phyloP scores from a whole-genome alignment of 2,113 vertebrate species.

The Etia nguti region DNA sequence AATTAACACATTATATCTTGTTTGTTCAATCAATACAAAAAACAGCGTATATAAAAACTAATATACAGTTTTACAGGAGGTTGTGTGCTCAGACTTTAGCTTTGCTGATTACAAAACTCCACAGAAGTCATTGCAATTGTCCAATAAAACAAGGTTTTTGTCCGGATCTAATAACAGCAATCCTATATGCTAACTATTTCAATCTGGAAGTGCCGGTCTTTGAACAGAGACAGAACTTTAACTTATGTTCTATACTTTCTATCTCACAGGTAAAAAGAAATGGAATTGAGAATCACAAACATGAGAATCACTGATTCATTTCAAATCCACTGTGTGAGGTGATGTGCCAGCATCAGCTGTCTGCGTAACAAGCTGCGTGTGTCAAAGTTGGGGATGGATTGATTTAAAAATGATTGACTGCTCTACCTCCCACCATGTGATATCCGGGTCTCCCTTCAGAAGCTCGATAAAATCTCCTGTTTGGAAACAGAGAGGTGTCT shows the following conservation, averaged over 20 bases:
- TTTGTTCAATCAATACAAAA: background rate
- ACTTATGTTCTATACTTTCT: background rate
- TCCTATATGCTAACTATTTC: background rate
- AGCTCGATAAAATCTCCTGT: constrained; percentile 91
- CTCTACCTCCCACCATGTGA: constrained; percentile 92
- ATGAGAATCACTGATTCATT: background rate
- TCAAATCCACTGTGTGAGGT: background rate
- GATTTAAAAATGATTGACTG: background rate
- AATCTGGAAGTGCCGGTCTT: background rate
- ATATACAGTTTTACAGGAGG: background rate
- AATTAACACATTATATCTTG: background rate
- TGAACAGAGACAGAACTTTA: background rate
- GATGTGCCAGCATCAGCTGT: background rate
- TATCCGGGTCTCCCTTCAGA: constrained; percentile 88
- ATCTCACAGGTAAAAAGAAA: background rate
- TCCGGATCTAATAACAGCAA: background rate
- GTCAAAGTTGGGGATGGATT: background rate
- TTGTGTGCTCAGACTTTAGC: background rate
- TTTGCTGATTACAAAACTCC: background rate
- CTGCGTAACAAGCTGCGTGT: background rate
- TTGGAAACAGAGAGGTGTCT: constrained; percentile 84
- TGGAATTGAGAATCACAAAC: background rate
- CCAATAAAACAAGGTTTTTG: background rate
- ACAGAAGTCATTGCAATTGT: background rate
- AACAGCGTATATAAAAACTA: background rate